Evolutionary conservation across 2,888 invertebrate species (phyloP).

Genomic region (Drosophila barbarae): DNA sequence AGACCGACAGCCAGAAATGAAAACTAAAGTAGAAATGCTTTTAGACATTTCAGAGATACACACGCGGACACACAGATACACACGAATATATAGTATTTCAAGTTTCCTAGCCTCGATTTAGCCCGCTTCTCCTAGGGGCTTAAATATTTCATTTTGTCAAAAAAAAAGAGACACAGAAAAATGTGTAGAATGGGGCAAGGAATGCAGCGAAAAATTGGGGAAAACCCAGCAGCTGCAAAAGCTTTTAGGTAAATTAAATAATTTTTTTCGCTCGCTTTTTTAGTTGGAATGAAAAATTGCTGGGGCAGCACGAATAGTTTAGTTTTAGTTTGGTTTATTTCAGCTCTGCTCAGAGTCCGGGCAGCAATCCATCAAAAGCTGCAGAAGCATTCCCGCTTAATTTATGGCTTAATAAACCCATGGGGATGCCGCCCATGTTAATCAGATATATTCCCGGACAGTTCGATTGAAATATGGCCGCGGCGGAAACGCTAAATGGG

Average conservation of each 20-base stretch:
- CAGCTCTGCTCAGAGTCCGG: not conserved
- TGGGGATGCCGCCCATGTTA: slow-evolving; percentile 23
- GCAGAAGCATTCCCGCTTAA: slow-evolving; percentile 34
- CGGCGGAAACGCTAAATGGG: slow-evolving; percentile 60
- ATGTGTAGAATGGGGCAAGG: slow-evolving; percentile 6
- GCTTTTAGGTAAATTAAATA: slow-evolving; percentile 72
- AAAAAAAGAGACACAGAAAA: slow-evolving; percentile 23
- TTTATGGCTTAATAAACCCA: slow-evolving; percentile 40
- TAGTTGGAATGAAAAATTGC: slow-evolving; percentile 18
- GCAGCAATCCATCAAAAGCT: slow-evolving; percentile 32
- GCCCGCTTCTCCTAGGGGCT: slow-evolving; percentile 28
- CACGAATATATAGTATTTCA: slow-evolving; percentile 45
- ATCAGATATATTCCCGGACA: slow-evolving; percentile 41
- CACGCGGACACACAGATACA: slow-evolving; percentile 33
- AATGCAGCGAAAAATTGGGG: slow-evolving; percentile 38
- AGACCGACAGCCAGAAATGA: slow-evolving; percentile 52
- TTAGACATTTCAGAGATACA: slow-evolving; percentile 56
- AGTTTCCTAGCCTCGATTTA: slow-evolving; percentile 52
- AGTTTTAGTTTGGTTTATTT: slow-evolving; percentile 20
- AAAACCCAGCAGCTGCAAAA: slow-evolving; percentile 47
- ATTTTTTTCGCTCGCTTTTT: slow-evolving; percentile 38
- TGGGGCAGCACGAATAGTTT: slow-evolving; percentile 32
- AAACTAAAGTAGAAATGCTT: slow-evolving; percentile 63
- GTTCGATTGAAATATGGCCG: slow-evolving; percentile 62
- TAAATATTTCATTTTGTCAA: slow-evolving; percentile 68